phyloP scores from a whole-genome alignment of 2,797 vertebrate species.

The Hapalemur alaotrensis region DNA sequence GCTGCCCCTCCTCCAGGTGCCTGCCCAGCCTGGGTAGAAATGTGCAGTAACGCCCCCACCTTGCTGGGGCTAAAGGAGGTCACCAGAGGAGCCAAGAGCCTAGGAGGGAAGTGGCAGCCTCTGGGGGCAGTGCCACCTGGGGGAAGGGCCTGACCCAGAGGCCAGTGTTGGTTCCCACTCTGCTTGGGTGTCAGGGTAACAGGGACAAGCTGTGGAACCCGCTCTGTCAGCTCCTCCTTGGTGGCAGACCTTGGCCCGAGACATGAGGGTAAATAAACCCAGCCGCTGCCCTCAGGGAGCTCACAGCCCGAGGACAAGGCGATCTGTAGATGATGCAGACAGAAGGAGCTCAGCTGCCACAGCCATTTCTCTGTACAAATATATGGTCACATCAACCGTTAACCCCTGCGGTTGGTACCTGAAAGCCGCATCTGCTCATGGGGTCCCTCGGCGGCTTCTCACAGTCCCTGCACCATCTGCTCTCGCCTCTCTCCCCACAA shows the following conservation, averaged over 20 bases:
- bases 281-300: not conserved
- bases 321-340: not conserved
- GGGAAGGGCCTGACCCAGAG: not conserved
- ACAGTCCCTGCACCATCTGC: not conserved
- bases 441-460: not conserved
- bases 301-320: not conserved
- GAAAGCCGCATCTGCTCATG: accelerated
- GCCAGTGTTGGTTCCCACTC: not conserved
- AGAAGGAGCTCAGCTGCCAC: not conserved
- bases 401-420: not conserved
- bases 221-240: not conserved
- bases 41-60: not conserved
- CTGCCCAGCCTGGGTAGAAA: not conserved
- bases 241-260: not conserved
- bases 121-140: not conserved
- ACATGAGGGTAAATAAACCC: not conserved
- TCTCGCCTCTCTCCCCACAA: not conserved
- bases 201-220: not conserved
- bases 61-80: not conserved
- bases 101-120: not conserved
- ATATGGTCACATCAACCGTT: not conserved
- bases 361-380: not conserved
- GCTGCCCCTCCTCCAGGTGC: not conserved
- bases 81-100: too few relatives aligned
- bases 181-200: not conserved